phyloP scores from a whole-genome alignment of 2,888 invertebrate species.

The Lysandra bellargus region DNA sequence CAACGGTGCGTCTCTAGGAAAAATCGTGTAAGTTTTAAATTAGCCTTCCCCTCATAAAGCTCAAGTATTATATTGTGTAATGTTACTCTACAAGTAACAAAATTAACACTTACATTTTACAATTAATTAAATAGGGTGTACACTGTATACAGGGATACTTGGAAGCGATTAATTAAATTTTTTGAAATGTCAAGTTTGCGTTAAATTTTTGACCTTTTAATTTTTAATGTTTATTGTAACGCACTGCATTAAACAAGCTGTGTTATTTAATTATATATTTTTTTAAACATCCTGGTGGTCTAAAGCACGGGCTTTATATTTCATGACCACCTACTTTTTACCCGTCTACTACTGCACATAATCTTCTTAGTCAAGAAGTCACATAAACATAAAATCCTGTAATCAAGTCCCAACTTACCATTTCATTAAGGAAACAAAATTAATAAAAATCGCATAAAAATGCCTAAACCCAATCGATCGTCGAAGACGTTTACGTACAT shows the following conservation, averaged over 20 bases:
- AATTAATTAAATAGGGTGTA: neutral
- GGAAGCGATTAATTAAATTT: neutral
- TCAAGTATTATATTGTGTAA: neutral
- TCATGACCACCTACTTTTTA: neutral
- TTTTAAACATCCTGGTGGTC: neutral
- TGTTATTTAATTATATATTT: neutral
- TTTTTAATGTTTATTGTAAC: neutral
- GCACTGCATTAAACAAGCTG: neutral
- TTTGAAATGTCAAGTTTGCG: neutral
- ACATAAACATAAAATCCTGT: neutral
- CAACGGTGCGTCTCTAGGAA: neutral
- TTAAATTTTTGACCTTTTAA: neutral
- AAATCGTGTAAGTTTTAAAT: too few species aligned
- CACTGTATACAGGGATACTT: neutral
- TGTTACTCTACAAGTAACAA: neutral
- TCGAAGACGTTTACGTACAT: constrained; percentile 53
- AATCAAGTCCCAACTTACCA: neutral
- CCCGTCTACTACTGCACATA: neutral
- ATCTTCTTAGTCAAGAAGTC: neutral
- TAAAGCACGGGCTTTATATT: neutral
- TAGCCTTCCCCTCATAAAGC: too few species aligned
- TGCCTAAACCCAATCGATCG: constrained; percentile 38
- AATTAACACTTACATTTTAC: neutral
- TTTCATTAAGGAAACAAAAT: neutral
- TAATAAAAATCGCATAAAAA: constrained; percentile 24